Evolutionary conservation across 37 sponge, comb jelly and placozoan species (phyloP).

Genomic region (Haliclona indistincta): DNA sequence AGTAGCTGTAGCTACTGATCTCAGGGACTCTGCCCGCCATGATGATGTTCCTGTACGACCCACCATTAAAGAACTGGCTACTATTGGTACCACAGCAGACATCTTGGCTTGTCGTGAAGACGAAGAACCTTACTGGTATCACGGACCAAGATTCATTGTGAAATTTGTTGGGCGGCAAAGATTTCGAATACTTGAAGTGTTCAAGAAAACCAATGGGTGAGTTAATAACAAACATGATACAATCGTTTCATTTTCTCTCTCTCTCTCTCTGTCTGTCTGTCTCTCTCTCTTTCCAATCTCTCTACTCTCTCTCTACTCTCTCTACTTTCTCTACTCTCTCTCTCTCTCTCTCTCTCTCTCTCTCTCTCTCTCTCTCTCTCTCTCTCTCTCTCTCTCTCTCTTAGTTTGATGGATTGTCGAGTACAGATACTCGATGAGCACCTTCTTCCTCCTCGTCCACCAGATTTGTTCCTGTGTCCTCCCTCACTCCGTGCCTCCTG

Average conservation of each 20-base stretch:
- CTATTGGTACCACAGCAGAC: conserved; percentile 73
- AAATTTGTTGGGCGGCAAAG: conserved; percentile 64
- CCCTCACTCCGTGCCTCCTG: conserved; percentile 16
- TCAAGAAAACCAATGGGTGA: conserved; percentile 49
- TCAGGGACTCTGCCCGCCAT: conserved; percentile 7
- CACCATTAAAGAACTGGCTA: conserved; percentile 47
- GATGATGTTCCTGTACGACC: neutral
- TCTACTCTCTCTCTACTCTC: too few relatives aligned
- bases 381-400: neutral
- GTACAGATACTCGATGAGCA: conserved; percentile 60
- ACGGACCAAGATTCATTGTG: conserved; percentile 55
- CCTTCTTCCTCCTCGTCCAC: conserved; percentile 48
- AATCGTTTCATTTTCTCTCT: neutral
- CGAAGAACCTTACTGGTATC: neutral
- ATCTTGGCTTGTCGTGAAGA: conserved; percentile 60
- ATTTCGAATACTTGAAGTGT: conserved; percentile 55
- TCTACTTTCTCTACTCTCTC: too few relatives aligned
- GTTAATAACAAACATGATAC: neutral
- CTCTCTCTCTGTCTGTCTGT: neutral
- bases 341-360: neutral
- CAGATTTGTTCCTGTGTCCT: conserved; percentile 50
- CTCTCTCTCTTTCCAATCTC: neutral
- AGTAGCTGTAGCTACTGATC: conserved; percentile 51
- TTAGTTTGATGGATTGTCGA: conserved; percentile 49
- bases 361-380: neutral